Evolutionary conservation across 2,113 vertebrate genomes (phyloP), one percentile per base, ranked within the genome.

Genomic region (Hydrolagus affinis): DNA sequence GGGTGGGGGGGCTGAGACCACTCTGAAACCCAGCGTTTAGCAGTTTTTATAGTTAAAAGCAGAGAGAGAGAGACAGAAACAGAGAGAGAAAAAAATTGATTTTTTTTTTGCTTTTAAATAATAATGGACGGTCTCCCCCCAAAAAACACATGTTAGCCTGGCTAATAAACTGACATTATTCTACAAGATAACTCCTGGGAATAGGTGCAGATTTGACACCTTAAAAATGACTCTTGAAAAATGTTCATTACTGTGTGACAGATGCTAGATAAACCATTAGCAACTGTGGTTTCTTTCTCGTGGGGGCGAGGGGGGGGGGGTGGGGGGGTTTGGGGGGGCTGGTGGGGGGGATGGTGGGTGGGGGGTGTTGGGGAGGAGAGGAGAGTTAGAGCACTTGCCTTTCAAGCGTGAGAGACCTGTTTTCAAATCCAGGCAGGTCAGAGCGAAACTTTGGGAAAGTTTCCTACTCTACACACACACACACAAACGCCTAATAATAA

Each of bases 201-300:
- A 66, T 83, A 83, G 78, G 78, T 83, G 78, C 78, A 83, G 66
- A 83, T 66, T 64, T 83, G 30, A 64, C 78, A 83, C 30, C 66
- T 83, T 64, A 66, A 83, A 83, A 83, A 60, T 83, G 62, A 60
- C 78, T 83, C 78, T 83, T 30, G 78, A 83, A 83, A 83, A 68
- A 66, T 68, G 78, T 83, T 83, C 78, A 83, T 83, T 83, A 68
- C 78, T 66, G 25, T 1, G 25, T 83, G 78, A 83, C 23, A 83
- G 78, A 56, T 83, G 60, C 62, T 66, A 68, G 30, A 32, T 28
- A 64, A 19, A 30, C 78, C 78, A 83, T 83, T 66, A 68, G 28
- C 62, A 17, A 66, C 15, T 83, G 60, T 28, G 78, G 25, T 10
- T 83, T 30, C 66, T 56, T 83, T 66, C 11, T 17, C 14, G 11